Conservation (phyloP, 2,888 invertebrate genomes). For the Ganaspis brasiliensis region DNA sequence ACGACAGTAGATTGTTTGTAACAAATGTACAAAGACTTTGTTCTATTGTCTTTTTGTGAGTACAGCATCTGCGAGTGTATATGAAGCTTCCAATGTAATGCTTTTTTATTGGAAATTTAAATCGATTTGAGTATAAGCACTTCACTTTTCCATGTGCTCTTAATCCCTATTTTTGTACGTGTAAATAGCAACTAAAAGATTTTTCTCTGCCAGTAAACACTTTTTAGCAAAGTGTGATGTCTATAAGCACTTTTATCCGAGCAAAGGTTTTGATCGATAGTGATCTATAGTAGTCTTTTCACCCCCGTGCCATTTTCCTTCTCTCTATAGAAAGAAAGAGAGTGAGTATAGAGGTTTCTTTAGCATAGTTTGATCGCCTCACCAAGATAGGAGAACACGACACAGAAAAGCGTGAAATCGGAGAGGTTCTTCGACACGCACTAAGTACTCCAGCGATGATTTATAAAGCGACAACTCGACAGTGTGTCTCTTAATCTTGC, state of each 20-base stretch:
- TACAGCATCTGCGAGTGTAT: too few species aligned
- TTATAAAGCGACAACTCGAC: slow-evolving; percentile 16
- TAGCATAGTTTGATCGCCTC: slow-evolving; percentile 32
- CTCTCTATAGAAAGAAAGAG: background rate
- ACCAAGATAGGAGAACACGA: slow-evolving; percentile 1
- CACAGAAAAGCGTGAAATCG: slow-evolving; percentile 37
- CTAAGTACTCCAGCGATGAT: slow-evolving; percentile 30
- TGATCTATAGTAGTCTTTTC: slow-evolving; percentile 32
- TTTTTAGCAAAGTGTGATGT: background rate
- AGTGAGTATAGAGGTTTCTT: background rate
- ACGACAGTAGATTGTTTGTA: too few species aligned
- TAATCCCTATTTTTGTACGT: background rate
- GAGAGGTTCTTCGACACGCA: slow-evolving; percentile 22
- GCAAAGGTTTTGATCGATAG: slow-evolving; percentile 32
- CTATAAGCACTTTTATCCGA: slow-evolving; percentile 15
- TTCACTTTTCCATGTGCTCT: too few species aligned
- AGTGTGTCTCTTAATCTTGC: slow-evolving; percentile 32
- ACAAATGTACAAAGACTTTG: too few species aligned
- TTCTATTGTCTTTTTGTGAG: too few species aligned
- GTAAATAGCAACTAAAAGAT: background rate
- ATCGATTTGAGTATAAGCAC: too few species aligned
- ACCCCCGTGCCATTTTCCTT: slow-evolving; percentile 1
- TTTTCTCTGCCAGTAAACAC: slow-evolving; percentile 18
- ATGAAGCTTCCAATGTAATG: too few species aligned
- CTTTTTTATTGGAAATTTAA: too few species aligned